Percentiles rank a stretch among this genome's conserved stretches.
Conservation (phyloP, 2,113 vertebrate species). For the Crypturellus undulatus region DNA sequence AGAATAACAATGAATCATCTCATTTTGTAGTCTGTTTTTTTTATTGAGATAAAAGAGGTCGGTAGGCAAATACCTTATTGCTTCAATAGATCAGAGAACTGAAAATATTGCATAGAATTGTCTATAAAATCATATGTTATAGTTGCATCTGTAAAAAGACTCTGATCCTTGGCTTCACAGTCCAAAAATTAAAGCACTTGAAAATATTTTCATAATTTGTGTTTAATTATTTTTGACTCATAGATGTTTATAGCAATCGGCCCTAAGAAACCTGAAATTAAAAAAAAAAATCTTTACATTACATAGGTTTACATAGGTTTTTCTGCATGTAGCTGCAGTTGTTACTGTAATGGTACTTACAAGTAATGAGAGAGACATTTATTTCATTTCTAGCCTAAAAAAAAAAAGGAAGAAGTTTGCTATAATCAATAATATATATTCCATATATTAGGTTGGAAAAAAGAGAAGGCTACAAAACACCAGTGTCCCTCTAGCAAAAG, state of each 20-base stretch:
- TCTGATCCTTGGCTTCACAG: neutral
- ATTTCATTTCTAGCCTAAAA: neutral
- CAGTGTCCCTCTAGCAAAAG: neutral
- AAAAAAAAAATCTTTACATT: neutral
- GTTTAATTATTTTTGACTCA: neutral
- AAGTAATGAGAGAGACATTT: fast-evolving
- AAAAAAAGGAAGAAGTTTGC: neutral
- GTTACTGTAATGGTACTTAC: neutral
- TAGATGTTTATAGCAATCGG: neutral
- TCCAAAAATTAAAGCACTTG: neutral
- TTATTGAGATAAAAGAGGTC: neutral
- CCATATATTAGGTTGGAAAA: fast-evolving
- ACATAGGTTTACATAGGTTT: neutral
- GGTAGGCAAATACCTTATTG: neutral
- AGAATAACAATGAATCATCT: neutral
- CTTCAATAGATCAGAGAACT: fast-evolving
- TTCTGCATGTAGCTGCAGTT: neutral
- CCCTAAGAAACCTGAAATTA: neutral
- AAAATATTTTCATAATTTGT: neutral
- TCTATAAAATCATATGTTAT: neutral
- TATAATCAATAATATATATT: fast-evolving
- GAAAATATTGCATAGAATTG: fast-evolving
- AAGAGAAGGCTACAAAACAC: neutral
- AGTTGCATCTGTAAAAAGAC: neutral
- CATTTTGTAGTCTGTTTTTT: neutral